phyloP scores from a whole-genome alignment of 2,113 vertebrate species.

The Trichechus manatus region DNA sequence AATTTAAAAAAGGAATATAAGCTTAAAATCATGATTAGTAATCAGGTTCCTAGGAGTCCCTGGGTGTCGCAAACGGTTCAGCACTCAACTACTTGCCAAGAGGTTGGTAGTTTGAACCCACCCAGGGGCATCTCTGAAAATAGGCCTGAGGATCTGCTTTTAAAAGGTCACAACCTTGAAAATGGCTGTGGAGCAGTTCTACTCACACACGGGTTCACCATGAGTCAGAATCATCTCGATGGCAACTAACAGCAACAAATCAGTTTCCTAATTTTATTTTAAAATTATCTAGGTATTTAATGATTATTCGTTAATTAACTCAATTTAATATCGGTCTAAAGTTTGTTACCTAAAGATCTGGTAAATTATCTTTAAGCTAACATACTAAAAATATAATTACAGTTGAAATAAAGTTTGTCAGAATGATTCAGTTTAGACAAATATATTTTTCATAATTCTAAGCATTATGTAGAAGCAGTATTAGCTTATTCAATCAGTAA shows the following conservation, averaged over 20 bases:
- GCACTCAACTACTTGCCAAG: not conserved
- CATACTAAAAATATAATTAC: not conserved
- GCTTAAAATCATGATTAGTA: too few relatives aligned
- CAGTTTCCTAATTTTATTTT: too few relatives aligned
- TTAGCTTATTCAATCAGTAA: not conserved
- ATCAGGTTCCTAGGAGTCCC: too few relatives aligned
- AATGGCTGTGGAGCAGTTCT: not conserved
- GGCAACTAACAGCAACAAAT: not conserved
- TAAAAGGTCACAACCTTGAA: not conserved
- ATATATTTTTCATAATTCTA: not conserved
- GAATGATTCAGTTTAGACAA: not conserved
- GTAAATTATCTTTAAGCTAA: not conserved
- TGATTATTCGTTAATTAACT: not conserved
- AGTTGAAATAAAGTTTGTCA: not conserved
- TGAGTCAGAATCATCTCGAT: too few relatives aligned
- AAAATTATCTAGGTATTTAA: too few relatives aligned
- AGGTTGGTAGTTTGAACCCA: not conserved
- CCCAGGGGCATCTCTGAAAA: not conserved
- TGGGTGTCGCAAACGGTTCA: not conserved
- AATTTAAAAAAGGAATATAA: too few relatives aligned
- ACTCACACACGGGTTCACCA: too few relatives aligned
- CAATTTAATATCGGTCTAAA: not conserved
- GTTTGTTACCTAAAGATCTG: not conserved
- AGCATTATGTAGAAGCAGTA: not conserved
- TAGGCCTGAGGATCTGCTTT: not conserved